Percentiles rank a stretch among this genome's conserved stretches.
phyloP scores from a whole-genome alignment of 2,113 vertebrate genomes.

The Coregonus clupeaformis region DNA sequence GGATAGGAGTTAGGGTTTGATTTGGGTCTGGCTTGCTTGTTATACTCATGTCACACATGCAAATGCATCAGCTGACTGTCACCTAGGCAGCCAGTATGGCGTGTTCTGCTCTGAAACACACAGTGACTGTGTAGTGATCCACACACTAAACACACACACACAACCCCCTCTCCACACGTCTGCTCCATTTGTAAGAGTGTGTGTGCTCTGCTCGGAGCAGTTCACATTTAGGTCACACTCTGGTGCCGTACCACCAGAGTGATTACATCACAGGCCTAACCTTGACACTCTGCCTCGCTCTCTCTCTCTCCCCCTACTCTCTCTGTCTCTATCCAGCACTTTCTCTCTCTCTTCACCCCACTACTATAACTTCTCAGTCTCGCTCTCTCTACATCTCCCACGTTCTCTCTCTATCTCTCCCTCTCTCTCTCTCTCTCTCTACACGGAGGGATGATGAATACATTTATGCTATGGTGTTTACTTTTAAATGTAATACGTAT shows the following conservation, averaged over 20 bases:
- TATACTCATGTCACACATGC: neutral
- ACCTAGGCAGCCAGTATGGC: neutral
- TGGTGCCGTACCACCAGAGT: conserved; percentile 36
- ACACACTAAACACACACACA: neutral
- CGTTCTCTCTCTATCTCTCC: neutral
- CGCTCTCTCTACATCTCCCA: no score
- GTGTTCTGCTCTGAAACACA: neutral
- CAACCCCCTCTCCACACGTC: neutral
- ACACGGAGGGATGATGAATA: no score
- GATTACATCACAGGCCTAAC: conserved; percentile 65
- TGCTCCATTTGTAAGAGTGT: neutral
- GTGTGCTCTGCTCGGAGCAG: conserved; percentile 46
- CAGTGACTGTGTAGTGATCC: neutral
- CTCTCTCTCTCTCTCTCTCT: no score
- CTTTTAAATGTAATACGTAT: no score
- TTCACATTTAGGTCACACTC: conserved; percentile 65
- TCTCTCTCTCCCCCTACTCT: conserved; percentile 11
- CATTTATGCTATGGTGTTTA: neutral
- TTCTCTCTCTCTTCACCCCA: no score
- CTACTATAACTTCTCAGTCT: no score
- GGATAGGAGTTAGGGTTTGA: neutral
- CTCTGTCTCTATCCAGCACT: neutral
- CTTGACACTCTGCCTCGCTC: conserved; percentile 36
- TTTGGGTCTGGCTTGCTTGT: neutral
- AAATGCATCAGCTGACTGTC: neutral